Evolutionary conservation across 2,113 vertebrate genomes (phyloP).

Genomic region (Hyaena hyaena): DNA sequence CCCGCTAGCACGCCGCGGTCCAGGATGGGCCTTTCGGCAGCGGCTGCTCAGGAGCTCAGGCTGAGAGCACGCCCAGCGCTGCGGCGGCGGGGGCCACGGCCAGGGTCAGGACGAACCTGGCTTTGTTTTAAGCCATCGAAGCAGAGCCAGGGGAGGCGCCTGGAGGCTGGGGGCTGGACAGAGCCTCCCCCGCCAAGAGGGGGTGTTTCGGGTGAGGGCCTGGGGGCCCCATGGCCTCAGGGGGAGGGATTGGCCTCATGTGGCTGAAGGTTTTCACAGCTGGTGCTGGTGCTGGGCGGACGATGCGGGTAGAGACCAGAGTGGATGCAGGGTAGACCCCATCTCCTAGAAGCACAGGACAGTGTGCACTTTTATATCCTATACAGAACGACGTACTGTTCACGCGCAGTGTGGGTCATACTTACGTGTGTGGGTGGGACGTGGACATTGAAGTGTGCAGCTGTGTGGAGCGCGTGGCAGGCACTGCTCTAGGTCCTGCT

Average conservation of each 20-base stretch:
- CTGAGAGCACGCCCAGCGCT: background rate
- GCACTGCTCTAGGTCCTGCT: too few relatives aligned
- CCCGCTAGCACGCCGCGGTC: background rate
- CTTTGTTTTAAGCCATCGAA: background rate
- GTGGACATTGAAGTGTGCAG: rapidly evolving
- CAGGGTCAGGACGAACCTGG: background rate
- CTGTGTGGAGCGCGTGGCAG: background rate
- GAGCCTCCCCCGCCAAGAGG: background rate
- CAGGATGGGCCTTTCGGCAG: background rate
- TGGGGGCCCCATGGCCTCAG: background rate
- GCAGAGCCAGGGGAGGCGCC: background rate
- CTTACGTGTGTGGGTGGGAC: background rate
- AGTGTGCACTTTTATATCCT: rapidly evolving
- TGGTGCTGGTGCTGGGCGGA: background rate
- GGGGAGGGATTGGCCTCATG: background rate
- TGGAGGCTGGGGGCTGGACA: background rate
- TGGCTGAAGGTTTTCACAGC: background rate
- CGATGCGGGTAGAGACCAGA: background rate
- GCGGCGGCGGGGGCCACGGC: background rate
- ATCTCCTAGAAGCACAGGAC: background rate
- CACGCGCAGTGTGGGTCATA: too few relatives aligned
- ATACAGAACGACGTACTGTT: rapidly evolving
- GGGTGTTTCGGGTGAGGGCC: background rate
- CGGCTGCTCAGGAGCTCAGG: background rate
- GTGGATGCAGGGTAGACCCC: background rate